Evolutionary conservation across 2,888 invertebrate genomes (phyloP), one percentile per base, ranked within the genome.

Genomic region (Lithophane socia): DNA sequence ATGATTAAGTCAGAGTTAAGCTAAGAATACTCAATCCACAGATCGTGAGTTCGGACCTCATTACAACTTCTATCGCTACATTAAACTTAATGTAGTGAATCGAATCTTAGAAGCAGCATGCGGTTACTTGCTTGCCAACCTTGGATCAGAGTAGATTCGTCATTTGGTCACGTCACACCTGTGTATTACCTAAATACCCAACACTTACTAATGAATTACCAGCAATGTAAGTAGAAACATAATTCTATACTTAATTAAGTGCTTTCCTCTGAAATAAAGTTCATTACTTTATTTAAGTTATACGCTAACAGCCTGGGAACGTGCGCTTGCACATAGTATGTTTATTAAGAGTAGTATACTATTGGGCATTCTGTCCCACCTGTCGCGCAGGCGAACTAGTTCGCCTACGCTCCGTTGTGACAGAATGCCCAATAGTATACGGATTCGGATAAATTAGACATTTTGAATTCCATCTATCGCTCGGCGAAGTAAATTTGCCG

Each of bases 21-120:
- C 13, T 54, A 58, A 70, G 73, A 83, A 88, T 84, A 73, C 67
- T 75, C 73, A 78, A 85, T 83, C 37, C 56, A 56, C 54, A 68
- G 63, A 70, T 73, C 86, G 88, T 88, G 82, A 80, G 78, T 77
- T 85, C 63, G 75, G 68, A 76, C 77, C 69, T 84, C 77, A 84
- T 87, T 84, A 80, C 81, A 76, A 74, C 79, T 83, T 80, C 56
- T 49, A 58, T 83, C 79, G 83, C 49, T 83, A 78, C 76, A 82
- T 87, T 84, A 80, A 75, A 69, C 42, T 61, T 82, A 84, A 86
- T 84, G 82, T 76, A 70, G 79, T 74, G 78, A 77, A 84, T 76
- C 85, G 74, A 82, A 88, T 82, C 66, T 75, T 37, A 63, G 76
- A 63, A 67, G 44, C 64, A 52, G 49, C 64, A 47, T 60, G 65